Percentiles rank a stretch among this genome's conserved stretches.
Conservation (phyloP, 1,140 invertebrate species). For the Halictus rubicundus region DNA sequence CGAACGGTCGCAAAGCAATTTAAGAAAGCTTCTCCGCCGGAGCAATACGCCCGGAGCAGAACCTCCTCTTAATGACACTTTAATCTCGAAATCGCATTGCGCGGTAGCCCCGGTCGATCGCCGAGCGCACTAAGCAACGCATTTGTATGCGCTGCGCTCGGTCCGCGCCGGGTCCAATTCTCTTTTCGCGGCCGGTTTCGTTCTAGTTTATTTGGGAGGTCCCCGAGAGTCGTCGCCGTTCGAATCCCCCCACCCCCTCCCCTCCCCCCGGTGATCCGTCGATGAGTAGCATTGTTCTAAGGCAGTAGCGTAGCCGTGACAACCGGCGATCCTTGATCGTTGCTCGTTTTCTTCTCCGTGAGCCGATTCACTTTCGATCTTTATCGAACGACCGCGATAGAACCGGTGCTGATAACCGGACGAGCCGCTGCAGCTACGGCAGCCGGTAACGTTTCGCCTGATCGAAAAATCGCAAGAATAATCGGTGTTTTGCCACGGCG, state of each 20-base stretch:
- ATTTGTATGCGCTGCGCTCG: constrained; percentile 63
- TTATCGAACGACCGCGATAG: background rate
- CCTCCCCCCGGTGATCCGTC: constrained; percentile 19
- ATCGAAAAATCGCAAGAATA: background rate
- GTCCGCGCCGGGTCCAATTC: constrained; percentile 53
- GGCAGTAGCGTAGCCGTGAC: constrained; percentile 23
- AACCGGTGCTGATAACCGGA: background rate
- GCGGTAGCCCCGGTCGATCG: no score
- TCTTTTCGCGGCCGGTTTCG: constrained; percentile 58
- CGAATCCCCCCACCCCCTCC: background rate
- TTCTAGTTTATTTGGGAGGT: constrained; percentile 67
- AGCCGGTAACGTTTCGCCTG: background rate
- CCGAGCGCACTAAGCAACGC: constrained; percentile 52
- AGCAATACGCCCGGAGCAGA: no score
- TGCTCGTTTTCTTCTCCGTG: background rate
- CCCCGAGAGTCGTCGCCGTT: background rate
- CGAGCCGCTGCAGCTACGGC: no score
- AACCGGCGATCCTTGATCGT: background rate
- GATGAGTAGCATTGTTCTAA: constrained; percentile 45
- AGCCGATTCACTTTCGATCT: background rate
- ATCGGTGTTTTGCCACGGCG: background rate
- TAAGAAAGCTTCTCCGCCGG: no score
- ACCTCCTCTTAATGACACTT: no score
- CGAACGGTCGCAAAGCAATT: no score
- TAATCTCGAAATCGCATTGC: no score